These are phyloP conservation scores for Yponomeuta evonymella DNA, from an alignment of 2,888 invertebrate species.

Conservation along the genomic window DNA sequence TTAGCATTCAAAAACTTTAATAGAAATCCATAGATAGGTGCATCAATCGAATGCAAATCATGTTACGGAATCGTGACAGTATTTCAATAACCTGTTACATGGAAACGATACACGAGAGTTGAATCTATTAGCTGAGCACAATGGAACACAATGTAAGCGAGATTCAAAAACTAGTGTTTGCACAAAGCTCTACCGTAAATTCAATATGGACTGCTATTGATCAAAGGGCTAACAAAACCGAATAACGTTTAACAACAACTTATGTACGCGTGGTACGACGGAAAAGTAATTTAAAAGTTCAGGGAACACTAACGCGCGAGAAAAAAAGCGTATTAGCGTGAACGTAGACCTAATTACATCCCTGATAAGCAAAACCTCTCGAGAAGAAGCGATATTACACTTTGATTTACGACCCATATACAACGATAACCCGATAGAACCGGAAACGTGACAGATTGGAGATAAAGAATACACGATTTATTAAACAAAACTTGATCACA, in stretches of 20 bases:
- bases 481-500: constrained; percentile 16
- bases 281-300: too few species aligned
- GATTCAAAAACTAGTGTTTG: not conserved
- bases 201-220: too few species aligned
- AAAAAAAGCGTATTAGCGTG: not conserved
- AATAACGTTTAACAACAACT: too few species aligned
- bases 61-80: constrained; percentile 33
- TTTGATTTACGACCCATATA: constrained; percentile 51
- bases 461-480: constrained; percentile 21
- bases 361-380: constrained; percentile 10
- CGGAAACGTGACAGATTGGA: constrained; percentile 41
- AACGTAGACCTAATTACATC: not conserved
- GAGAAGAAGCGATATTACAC: constrained; percentile 41
- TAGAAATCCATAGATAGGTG: constrained; percentile 12
- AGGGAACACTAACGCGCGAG: not conserved
- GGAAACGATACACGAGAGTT: constrained; percentile 21
- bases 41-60: constrained; percentile 28
- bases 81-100: constrained; percentile 37
- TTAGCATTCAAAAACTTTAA: not conserved
- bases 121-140: constrained; percentile 18
- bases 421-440: constrained; percentile 40
- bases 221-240: too few species aligned
- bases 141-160: not conserved
- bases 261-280: too few species aligned
- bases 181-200: not conserved